Evolutionary conservation across 2,888 invertebrate species (phyloP).

Genomic region (Aphrophora alni): DNA sequence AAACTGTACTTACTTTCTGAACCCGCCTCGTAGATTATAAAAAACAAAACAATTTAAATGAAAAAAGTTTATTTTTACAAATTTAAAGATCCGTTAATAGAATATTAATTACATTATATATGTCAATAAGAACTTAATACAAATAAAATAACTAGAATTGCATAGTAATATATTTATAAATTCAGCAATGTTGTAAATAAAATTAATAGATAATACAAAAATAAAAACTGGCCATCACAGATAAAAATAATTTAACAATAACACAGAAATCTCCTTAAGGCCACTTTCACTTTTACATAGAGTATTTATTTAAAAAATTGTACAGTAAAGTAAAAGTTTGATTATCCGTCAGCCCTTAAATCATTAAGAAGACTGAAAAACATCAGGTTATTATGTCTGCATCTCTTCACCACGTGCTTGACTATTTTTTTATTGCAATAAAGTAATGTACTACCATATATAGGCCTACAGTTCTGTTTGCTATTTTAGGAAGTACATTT

Average conservation of each 20-base stretch:
- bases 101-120: background rate
- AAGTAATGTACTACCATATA: no score
- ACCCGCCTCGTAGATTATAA: no score
- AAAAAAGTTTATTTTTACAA: background rate
- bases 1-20: no score
- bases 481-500: no score
- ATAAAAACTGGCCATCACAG: slow-evolving; percentile 6
- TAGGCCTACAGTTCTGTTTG: no score
- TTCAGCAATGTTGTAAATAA: background rate
- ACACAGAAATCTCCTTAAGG: slow-evolving; percentile 1
- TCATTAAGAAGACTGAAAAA: no score
- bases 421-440: no score
- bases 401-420: no score
- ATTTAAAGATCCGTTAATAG: background rate
- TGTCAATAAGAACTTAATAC: background rate
- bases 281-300: background rate
- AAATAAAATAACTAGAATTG: background rate
- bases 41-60: no score
- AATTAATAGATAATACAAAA: background rate
- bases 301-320: background rate
- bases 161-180: background rate
- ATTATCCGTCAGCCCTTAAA: no score
- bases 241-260: background rate
- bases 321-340: no score
- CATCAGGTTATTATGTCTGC: no score